These are phyloP conservation scores for Nasua narica DNA, from an alignment of 2,797 vertebrate genomes.

Conservation along the genomic window DNA sequence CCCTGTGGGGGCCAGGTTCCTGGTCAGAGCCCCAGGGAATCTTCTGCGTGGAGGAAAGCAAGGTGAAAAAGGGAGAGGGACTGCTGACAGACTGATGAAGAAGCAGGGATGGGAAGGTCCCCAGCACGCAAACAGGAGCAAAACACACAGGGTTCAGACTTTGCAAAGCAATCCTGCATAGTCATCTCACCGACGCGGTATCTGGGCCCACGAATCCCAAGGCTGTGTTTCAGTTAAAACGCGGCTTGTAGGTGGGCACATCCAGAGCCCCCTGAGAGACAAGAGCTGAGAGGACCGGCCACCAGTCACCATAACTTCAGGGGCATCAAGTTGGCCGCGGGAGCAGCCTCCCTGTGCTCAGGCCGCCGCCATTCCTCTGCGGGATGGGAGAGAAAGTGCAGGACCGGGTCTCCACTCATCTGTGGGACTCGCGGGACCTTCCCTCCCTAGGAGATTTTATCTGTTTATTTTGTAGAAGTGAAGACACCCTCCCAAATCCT, in stretches of 20 bases:
- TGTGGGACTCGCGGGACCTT: background rate
- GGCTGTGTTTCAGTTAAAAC: background rate
- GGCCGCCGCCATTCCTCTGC: no score
- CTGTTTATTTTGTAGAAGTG: background rate
- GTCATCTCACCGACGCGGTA: background rate
- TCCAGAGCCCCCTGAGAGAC: background rate
- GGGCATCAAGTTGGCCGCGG: accelerated
- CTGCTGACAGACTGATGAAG: background rate
- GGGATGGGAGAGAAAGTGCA: no score
- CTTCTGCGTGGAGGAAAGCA: background rate
- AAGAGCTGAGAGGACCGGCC: background rate
- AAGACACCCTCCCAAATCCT: background rate
- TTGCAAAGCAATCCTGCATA: background rate
- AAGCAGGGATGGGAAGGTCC: background rate
- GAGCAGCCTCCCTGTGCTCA: background rate
- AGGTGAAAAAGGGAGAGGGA: background rate
- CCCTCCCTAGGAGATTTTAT: background rate
- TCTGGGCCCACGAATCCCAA: background rate
- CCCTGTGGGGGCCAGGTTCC: background rate
- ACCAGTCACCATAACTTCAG: accelerated
- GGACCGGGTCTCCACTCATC: no score
- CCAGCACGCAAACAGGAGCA: background rate
- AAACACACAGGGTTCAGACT: background rate
- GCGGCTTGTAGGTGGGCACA: background rate
- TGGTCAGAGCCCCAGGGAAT: background rate